A percentile compares a stretch with the other conserved stretches of the same genome.
Evolutionary conservation across 2,113 vertebrate species (phyloP).

Genomic region (Emberiza fucata): DNA sequence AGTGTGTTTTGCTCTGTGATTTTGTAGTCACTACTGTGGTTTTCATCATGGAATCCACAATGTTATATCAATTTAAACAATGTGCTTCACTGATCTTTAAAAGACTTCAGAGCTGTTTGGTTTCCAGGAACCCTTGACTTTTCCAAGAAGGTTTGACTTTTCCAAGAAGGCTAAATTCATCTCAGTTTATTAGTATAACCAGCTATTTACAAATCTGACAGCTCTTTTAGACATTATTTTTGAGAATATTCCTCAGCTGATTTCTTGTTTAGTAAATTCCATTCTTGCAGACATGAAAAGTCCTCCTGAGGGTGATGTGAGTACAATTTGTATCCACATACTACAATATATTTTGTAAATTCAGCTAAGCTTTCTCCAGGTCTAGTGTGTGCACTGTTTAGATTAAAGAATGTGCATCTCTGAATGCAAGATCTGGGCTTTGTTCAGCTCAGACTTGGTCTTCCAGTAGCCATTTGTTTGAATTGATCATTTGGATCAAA

Average conservation of each 20-base stretch:
- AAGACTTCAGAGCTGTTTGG: not conserved
- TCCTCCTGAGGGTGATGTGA: not conserved
- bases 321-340: not conserved
- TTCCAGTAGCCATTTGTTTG: not conserved
- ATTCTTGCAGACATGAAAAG: not conserved
- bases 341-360: slow-evolving; percentile 1
- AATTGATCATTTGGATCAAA: not conserved
- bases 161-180: not conserved
- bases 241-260: not conserved
- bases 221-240: not conserved
- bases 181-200: not conserved
- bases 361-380: not conserved
- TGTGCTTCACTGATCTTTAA: not conserved
- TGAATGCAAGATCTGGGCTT: not conserved
- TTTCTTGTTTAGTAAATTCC: not conserved
- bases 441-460: not conserved
- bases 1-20: not conserved
- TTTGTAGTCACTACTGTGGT: not conserved
- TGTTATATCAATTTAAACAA: not conserved
- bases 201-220: slow-evolving; percentile 24
- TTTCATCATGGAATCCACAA: not conserved
- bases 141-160: not conserved
- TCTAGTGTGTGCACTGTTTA: not conserved
- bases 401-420: not conserved
- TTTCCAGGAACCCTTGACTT: slow-evolving; percentile 18